Base-by-base conservation (phyloP, 2,113 vertebrate genomes). In the Crotophaga sulcirostris region DNA sequence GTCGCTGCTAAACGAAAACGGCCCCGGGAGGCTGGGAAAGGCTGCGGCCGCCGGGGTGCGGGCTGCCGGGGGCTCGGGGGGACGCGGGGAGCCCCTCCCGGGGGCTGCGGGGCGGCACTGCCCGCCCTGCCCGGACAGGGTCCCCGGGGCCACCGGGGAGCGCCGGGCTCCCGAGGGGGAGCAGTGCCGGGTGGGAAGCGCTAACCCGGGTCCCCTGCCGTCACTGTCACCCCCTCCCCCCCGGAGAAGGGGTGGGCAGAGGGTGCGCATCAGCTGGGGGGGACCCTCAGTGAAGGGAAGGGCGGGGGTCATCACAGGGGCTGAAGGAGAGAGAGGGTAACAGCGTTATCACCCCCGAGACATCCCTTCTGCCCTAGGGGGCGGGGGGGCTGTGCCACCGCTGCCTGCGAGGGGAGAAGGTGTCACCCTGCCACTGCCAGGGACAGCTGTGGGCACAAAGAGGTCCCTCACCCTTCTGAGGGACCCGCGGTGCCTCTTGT, bases 221-320 rank as follows among this genome's bases (percentile, higher is more conserved):
- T 44, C 6, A 3, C 33, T n/a, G 62, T 45, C 58, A 23, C 47
- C 3, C 0, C 25, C 13, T 11, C n/a, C 44, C 2, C 0, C 21
- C 13, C 11, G 11, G 34, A 17, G 33, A 21, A 38, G 16, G 17
- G 11, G 13, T 5, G 49, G 33, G 36, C 34, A 80, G 38, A 47
- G 34, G 44, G 56, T 28, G 64, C 8, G 4, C 42, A 20, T 44
- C n/a, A 23, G 13, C 34, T 5, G 4, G 14, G 16, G 28, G 6
- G 40, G 19, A 34, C 4, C 7, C 26, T 15, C 5, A 2, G 0
- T 0, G 49, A 11, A 13, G 13, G 3, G 11, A 16, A 3, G 11
- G 18, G 6, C 38, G 7, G 84, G 49, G 33, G 3, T 16, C 21
- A 0, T 9, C 11, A 52, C 2, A 3, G 33, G 21, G 34, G 16